Percentiles rank a stretch among this genome's conserved stretches.
These are phyloP conservation scores for Phalacrocorax carbo DNA, from an alignment of 2,113 vertebrate genomes.

Conservation along the genomic window DNA sequence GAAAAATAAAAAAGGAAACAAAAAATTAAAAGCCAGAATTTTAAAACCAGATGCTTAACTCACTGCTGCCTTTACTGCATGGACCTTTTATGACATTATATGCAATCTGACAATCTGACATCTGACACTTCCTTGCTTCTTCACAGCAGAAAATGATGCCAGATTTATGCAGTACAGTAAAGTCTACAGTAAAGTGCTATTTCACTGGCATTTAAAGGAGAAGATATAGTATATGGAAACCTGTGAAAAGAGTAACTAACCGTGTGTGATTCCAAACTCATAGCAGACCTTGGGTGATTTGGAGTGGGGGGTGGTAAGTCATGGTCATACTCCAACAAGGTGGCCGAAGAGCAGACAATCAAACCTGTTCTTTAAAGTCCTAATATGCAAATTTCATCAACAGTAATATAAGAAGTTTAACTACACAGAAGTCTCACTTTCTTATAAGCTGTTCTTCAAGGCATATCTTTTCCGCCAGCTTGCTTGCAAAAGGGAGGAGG, in stretches of 20 bases:
- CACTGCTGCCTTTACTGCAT: not conserved
- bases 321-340: rapidly evolving
- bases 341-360: not conserved
- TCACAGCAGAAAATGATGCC: not conserved
- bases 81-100: not conserved
- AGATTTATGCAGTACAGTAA: not conserved
- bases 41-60: not conserved
- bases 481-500: not conserved
- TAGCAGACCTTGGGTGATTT: not conserved
- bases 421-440: not conserved
- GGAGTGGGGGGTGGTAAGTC: not conserved
- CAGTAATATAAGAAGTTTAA: not conserved
- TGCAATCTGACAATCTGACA: not conserved
- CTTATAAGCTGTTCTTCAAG: not conserved
- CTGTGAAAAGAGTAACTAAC: not conserved
- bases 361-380: not conserved
- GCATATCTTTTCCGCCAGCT: not conserved
- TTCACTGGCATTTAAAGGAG: not conserved
- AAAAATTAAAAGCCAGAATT: not conserved
- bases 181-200: not conserved
- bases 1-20: not conserved
- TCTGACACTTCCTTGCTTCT: not conserved
- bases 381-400: not conserved
- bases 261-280: not conserved
- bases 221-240: not conserved